A percentile compares a stretch with the other conserved stretches of the same genome.
These are phyloP conservation scores for Drosophila nasuta DNA, from an alignment of 1,140 invertebrate genomes.

Conservation along the genomic window DNA sequence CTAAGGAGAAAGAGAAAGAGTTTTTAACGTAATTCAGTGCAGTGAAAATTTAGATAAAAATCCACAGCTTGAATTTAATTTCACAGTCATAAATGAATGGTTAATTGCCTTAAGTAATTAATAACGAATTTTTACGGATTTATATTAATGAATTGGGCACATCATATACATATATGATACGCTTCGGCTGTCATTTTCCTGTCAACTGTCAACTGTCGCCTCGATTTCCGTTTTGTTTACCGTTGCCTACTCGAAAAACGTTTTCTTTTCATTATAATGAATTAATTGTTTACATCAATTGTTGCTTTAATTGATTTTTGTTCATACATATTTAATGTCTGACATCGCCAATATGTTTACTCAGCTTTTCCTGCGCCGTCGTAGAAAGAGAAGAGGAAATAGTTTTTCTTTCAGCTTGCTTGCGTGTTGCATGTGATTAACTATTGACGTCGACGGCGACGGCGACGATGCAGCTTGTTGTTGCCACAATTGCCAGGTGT, in stretches of 20 bases:
- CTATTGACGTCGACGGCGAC: constrained; percentile 24
- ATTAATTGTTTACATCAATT: constrained; percentile 56
- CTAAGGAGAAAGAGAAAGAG: not conserved
- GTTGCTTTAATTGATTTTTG: constrained; percentile 45
- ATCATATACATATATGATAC: not conserved
- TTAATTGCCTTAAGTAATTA: constrained; percentile 11
- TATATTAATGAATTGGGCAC: not conserved
- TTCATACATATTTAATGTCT: constrained; percentile 61
- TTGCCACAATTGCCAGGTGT: constrained; percentile 37
- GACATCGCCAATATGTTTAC: constrained; percentile 34
- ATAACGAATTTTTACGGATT: not conserved
- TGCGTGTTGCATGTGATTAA: constrained; percentile 71
- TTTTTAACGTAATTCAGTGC: not conserved
- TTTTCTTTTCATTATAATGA: constrained; percentile 74
- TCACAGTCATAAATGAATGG: not conserved
- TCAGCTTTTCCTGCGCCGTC: constrained; percentile 22
- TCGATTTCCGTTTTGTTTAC: constrained; percentile 12
- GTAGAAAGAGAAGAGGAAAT: not conserved
- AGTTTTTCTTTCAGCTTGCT: constrained; percentile 3
- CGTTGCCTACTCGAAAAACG: constrained; percentile 34
- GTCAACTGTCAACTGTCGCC: constrained; percentile 3
- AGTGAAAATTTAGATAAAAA: constrained; percentile 4
- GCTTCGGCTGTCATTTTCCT: not conserved
- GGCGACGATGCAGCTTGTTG: constrained; percentile 2
- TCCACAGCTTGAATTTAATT: not conserved